Base-by-base conservation (phyloP, 2,113 vertebrate genomes). In the Percopsis transmontana region DNA sequence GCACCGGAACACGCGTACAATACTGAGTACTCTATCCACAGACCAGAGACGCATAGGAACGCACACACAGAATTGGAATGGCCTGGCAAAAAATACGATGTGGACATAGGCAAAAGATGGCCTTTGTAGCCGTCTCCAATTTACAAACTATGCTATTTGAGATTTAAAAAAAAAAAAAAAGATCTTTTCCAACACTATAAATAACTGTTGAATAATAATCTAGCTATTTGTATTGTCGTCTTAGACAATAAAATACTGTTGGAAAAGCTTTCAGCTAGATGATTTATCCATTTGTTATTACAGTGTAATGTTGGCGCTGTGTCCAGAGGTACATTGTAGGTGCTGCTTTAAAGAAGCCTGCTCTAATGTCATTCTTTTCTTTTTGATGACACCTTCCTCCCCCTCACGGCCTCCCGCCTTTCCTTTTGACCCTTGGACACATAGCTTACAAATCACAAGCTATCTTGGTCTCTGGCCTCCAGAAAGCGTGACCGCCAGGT, bases 401-500 rank as follows among this genome's bases (percentile, higher is more conserved):
- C 77, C 68, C 81, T 77, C 74, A 85, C 75, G 74, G 69, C 86
- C 81, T 76, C 72, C 81, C 74, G 81, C 75, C 84, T 83, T 63
- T 75, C 74, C 39, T 76, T 81, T 58, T 38, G 18, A 62, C 59
- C 42, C 58, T 84, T 85, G 86, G 88, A 92, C 90, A 91, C 86
- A 76, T 93, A 93, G 90, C 92, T 93, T 91, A 92, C 91, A 92
- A 92, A 92, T 91, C 89, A 93, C 90, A 92, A 91, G 92, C 89
- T 93, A 87, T 91, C 86, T 91, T 92, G 82, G 78, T 87, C 90
- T 91, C 84, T 87, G 85, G 90, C 91, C 78, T 93, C 90, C 85
- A 91, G 91, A 92, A 93, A 92, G 89, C 89, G 91, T 90, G 91
- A 94, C 74, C 92, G 92, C 88, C 92, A 93, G 92, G 92, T 93